Percentiles rank a stretch among this genome's conserved stretches.
These are phyloP conservation scores for Protonibea diacanthus DNA, from an alignment of 2,797 vertebrate genomes.

Conservation along the genomic window DNA sequence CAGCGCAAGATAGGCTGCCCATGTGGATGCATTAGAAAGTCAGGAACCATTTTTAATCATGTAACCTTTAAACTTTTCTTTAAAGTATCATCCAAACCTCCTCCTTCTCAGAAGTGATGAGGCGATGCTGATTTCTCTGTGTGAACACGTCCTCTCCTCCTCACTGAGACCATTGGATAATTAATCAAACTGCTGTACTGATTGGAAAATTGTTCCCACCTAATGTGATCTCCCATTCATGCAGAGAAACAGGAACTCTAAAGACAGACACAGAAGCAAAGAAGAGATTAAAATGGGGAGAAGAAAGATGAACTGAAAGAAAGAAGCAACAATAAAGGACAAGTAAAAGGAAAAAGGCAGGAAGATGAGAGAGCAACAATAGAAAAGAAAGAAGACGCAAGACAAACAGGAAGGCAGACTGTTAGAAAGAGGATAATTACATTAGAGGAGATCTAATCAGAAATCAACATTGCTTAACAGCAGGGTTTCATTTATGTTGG, in stretches of 20 bases:
- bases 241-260: constrained; percentile 2
- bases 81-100: constrained; percentile 14
- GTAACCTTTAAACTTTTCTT: constrained; percentile 40
- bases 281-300: neutral
- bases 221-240: constrained; percentile 33
- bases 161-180: constrained; percentile 19
- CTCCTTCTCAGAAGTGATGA: constrained; percentile 22
- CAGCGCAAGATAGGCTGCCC: neutral
- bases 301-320: neutral
- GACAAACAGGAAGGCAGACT: constrained; percentile 12
- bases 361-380: neutral
- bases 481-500: neutral
- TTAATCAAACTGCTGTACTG: constrained; percentile 53
- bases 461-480: constrained; percentile 11
- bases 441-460: constrained; percentile 38
- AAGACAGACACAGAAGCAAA: neutral
- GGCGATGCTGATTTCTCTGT: constrained; percentile 22
- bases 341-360: neutral
- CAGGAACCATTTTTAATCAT: constrained; percentile 24
- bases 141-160: constrained; percentile 19
- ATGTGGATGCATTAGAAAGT: constrained; percentile 17
- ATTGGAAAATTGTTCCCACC: constrained; percentile 55
- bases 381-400: neutral
- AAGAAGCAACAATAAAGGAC: neutral
- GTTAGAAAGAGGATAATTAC: constrained; percentile 21